Base-by-base conservation (phyloP, 2,888 invertebrate species). In the Acronicta leporina region DNA sequence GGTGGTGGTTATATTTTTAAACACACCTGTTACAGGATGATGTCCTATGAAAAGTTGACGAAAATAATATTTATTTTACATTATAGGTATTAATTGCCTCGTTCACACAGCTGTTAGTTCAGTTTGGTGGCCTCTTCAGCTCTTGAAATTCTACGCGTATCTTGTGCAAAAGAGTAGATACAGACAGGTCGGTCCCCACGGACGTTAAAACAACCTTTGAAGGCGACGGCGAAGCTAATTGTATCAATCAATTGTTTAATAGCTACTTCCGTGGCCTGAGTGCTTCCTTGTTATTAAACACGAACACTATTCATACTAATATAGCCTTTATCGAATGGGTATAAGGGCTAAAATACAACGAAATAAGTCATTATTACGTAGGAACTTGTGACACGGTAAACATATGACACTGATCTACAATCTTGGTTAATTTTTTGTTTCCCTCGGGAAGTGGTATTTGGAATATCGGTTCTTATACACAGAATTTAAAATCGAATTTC, bases 171-270 rank as follows among this genome's bases (percentile, higher is more conserved):
- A 5, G 33, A 33, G 11, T 11, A 30, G 9, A 13, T 13, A 13
- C 11, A 6, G 13, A 38, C 38, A 38, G 38, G 6, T 6, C n/a
- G n/a, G n/a, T 38, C 38, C n/a, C 38, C n/a, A 38, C 38, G 38
- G 38, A 38, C 38, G n/a, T n/a, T 41, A 8, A 35, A 27, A 27
- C 7, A 40, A 20, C 14, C 60, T 48, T 27, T 4, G 20, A 44
- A 25, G 30, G 20, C 14, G 53, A 38, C 58, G 43, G 35, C 10
- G 44, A 14, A 45, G 46, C 50, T 69, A 72, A 66, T 75, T 68
- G 58, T 61, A 63, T 77, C 53, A 72, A 66, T 69, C 72, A 77
- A 66, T 77, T 68, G 60, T 68, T 66, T 54, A 65, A 49, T 51
- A 51, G 45, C 50, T 45, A 67, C 58, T 69, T 69, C 63, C 56